Evolutionary conservation across 2,797 vertebrate genomes (phyloP).

Genomic region (Premnoplex brunnescens): DNA sequence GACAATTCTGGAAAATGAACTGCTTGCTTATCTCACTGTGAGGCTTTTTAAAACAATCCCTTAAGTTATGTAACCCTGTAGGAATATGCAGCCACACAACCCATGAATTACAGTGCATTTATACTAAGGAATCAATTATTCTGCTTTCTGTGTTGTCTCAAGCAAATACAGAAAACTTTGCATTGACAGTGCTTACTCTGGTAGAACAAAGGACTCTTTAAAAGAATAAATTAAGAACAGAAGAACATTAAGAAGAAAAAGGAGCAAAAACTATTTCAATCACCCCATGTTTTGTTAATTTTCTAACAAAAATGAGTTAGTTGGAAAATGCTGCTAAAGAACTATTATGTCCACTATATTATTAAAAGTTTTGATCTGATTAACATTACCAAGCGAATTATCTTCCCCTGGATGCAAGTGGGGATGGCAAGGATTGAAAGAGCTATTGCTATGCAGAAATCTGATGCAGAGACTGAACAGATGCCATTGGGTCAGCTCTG

Average conservation of each 20-base stretch:
- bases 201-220: constrained; percentile 14
- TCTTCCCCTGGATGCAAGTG: background rate
- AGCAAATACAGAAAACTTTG: background rate
- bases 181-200: background rate
- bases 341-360: background rate
- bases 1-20: constrained; percentile 44
- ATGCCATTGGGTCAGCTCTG: background rate
- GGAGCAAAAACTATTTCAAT: background rate
- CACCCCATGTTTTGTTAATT: background rate
- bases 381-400: background rate
- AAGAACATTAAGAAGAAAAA: constrained; percentile 11
- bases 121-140: background rate
- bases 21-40: background rate
- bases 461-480: background rate
- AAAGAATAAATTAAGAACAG: constrained; percentile 38
- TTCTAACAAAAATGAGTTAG: background rate
- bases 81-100: background rate
- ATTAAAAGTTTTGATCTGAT: constrained; percentile 1
- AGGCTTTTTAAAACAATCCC: background rate
- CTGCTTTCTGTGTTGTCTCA: constrained; percentile 13
- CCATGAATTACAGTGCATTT: background rate
- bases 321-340: background rate
- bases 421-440: background rate
- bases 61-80: background rate
- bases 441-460: background rate